Conservation (phyloP, 2,888 invertebrate genomes). For the Drosophila fungiperda region DNA sequence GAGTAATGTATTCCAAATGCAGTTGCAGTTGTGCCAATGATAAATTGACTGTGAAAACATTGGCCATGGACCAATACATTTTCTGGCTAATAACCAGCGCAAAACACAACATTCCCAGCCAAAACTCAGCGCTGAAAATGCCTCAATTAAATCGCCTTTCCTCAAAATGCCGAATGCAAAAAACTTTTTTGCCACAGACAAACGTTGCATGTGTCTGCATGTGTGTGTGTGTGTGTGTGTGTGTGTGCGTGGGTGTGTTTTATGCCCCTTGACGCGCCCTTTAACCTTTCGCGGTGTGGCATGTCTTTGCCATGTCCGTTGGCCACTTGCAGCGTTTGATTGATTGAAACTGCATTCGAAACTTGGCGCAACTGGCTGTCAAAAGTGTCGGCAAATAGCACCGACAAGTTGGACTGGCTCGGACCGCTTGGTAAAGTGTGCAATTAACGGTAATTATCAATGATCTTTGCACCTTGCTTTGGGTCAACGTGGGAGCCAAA, state of each 20-base stretch:
- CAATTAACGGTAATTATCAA: conserved; percentile 38
- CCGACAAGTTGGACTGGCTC: conserved; percentile 5
- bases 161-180: conserved; percentile 24
- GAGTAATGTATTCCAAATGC: conserved; percentile 81
- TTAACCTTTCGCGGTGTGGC: conserved; percentile 43
- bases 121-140: conserved; percentile 27
- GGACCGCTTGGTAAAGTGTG: conserved; percentile 20
- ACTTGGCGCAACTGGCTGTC: conserved; percentile 46
- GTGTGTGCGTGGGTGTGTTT: conserved; percentile 11
- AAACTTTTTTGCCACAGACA: conserved; percentile 28
- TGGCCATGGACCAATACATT: conserved; percentile 38
- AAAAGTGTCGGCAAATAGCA: conserved; percentile 17
- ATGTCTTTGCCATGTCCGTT: conserved; percentile 57
- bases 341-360: conserved; percentile 81
- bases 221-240: conserved; percentile 11
- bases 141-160: conserved; percentile 59
- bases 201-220: not conserved
- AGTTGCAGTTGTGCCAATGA: conserved; percentile 60
- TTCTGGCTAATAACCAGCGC: conserved; percentile 44
- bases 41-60: conserved; percentile 64
- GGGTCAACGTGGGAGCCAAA: conserved; percentile 1
- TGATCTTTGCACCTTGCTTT: conserved; percentile 33
- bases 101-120: conserved; percentile 15
- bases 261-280: conserved; percentile 34
- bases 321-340: conserved; percentile 64